Conservation (phyloP, 2,113 vertebrate species). For the Hypanus sabinus region DNA sequence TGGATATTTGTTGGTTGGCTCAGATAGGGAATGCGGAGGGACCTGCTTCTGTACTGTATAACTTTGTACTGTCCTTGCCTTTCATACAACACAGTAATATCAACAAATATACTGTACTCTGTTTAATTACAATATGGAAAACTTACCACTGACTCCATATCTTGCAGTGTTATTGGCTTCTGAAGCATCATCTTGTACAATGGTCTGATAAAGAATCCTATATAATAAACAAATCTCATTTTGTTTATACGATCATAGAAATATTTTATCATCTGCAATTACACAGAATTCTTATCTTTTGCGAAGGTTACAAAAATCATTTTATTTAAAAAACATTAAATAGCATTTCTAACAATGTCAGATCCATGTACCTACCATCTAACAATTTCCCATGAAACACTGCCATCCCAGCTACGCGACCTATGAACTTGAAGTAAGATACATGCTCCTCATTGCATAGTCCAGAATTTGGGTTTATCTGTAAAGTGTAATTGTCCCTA, state of each 20-base stretch:
- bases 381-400: slow-evolving; percentile 93
- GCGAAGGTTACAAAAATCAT: background rate
- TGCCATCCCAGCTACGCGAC: slow-evolving; percentile 95
- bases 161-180: slow-evolving; percentile 83
- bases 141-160: slow-evolving; percentile 98
- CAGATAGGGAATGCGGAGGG: too few species aligned
- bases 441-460: slow-evolving; percentile 96
- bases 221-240: slow-evolving; percentile 41
- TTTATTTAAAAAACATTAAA: background rate
- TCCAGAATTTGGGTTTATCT: slow-evolving; percentile 97
- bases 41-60: too few species aligned
- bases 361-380: slow-evolving; percentile 69
- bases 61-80: background rate
- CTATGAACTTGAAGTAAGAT: slow-evolving; percentile 96
- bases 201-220: slow-evolving; percentile 95
- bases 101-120: background rate
- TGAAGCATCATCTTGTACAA: slow-evolving; percentile 99
- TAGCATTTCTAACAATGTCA: background rate
- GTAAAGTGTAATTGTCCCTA: slow-evolving; percentile 96
- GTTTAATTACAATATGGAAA: background rate
- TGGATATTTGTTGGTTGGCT: too few species aligned
- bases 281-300: background rate
- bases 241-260: background rate
- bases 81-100: background rate
- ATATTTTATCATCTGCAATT: background rate